These are phyloP conservation scores for Tapirus indicus DNA, from an alignment of 2,797 vertebrate species.

Conservation along the genomic window DNA sequence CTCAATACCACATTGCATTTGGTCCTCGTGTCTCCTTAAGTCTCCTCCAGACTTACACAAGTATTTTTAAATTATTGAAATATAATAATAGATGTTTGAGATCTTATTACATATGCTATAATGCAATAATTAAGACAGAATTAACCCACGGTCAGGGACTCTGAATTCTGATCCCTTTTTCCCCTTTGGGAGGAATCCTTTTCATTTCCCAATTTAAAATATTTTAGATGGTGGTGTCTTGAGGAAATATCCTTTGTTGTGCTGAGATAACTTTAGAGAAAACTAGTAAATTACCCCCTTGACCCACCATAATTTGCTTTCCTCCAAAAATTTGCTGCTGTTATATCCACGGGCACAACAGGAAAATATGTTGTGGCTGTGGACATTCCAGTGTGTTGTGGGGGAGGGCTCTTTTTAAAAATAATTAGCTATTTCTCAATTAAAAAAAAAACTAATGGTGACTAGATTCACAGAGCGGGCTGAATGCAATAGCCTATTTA, in stretches of 20 bases:
- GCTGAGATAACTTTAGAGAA: not conserved
- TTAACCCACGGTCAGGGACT: not conserved
- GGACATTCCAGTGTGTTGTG: not conserved
- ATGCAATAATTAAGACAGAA: not conserved
- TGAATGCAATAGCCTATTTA: not conserved
- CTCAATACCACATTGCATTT: not conserved
- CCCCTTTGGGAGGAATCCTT: not conserved
- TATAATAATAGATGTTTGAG: not conserved
- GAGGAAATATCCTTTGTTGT: not conserved
- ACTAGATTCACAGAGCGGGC: not conserved
- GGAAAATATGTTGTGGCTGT: not conserved
- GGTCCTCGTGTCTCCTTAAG: not conserved
- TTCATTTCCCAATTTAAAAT: constrained; percentile 31
- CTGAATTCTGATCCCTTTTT: not conserved
- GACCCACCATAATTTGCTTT: not conserved
- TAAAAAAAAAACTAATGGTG: not conserved
- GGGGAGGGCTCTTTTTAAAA: not conserved
- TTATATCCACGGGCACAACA: not conserved
- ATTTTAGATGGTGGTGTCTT: not conserved
- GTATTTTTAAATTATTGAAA: not conserved
- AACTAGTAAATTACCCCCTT: not conserved
- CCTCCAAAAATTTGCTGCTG: not conserved
- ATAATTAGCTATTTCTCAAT: not conserved
- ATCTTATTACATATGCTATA: not conserved
- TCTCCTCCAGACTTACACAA: not conserved